A percentile compares a stretch with the other conserved stretches of the same genome.
phyloP scores from a whole-genome alignment of 30 jellyfish, hydroid and myxozoan genomes.

The Chrysaora quinquecirrha region DNA sequence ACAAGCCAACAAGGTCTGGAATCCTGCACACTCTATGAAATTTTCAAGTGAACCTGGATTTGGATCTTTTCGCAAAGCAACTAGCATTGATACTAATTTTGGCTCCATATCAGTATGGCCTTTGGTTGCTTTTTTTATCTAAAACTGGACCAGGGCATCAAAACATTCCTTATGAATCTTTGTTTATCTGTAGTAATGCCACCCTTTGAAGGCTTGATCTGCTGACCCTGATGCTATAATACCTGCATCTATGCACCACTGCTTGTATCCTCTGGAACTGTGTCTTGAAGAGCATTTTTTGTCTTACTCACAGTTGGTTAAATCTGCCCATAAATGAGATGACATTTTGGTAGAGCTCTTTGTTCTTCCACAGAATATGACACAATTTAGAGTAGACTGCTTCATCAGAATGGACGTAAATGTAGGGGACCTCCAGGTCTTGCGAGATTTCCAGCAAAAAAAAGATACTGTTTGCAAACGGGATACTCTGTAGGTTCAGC shows the following conservation, averaged over 20 bases:
- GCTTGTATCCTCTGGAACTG: conserved; percentile 45
- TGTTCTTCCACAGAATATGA: conserved; percentile 40
- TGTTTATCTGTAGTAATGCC: conserved; percentile 42
- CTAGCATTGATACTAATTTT: background rate
- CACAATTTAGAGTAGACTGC: conserved; percentile 52
- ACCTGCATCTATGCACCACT: conserved; percentile 50
- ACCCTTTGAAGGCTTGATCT: conserved; percentile 18
- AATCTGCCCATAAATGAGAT: conserved; percentile 49
- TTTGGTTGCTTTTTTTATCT: conserved; percentile 2
- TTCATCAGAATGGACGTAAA: conserved; percentile 47
- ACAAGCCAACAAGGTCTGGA: background rate
- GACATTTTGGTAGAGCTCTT: background rate
- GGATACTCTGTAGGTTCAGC: conserved; percentile 50
- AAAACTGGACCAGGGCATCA: conserved; percentile 33
- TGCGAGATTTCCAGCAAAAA: background rate
- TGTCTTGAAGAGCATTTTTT: conserved; percentile 33
- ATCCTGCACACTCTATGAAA: conserved; percentile 9
- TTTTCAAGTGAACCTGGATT: background rate
- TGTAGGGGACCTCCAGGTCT: conserved; percentile 15
- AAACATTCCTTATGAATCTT: conserved; percentile 23
- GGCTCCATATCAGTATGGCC: background rate
- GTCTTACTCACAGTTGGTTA: conserved; percentile 49
- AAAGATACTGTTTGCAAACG: conserved; percentile 14
- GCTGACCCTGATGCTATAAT: conserved; percentile 41
- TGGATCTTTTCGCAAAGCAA: conserved; percentile 7